Base-by-base conservation (phyloP, 2,888 invertebrate genomes). In the Seladonia tumulorum region DNA sequence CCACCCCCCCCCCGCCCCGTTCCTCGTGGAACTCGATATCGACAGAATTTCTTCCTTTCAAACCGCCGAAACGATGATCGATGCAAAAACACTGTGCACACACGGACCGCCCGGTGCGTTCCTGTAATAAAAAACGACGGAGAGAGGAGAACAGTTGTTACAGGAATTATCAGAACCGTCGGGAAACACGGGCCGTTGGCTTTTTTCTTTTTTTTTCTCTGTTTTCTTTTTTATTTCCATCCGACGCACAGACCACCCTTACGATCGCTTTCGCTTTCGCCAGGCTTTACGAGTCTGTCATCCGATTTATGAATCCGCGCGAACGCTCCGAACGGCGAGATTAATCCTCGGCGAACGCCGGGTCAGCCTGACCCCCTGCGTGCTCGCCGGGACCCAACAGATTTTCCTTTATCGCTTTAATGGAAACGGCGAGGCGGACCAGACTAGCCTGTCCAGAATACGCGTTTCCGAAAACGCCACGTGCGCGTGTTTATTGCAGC, bases 391-490 rank as follows among this genome's bases (percentile, higher is more conserved):
- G 25, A 14, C 2, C 25, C 25, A 25, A 63, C 60, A 63, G 60
- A 63, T 25, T 63, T 63, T 63, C 60, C 16, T 63, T 63, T 63
- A 29, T 63, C 60, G 60, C 16, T 63, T 63, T 63, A 63, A 63
- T 63, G 60, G 60, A 25, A 25, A 63, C 25, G 57, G 57, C n/a
- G 57, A n/a, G 1, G 57, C 57, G n/a, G n/a, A 57, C n/a, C n/a
- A 57, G 57, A 12, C 22, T 57, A n/a, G 12, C 25, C 25, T 4
- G 60, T 7, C 60, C 25, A 25, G 18, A 18, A 18, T 0, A 49
- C 18, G 16, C 60, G 60, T 63, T 63, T 63, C 16, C 14, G 60
- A 63, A 63, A 63, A 29, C 2, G 5, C 2, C 25, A 18, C 49
- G 49, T 18, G 18, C 18, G 29, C 22, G 57, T n/a, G 57, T 63